phyloP scores from a whole-genome alignment of 2,797 vertebrate species.

The Clamator glandarius region DNA sequence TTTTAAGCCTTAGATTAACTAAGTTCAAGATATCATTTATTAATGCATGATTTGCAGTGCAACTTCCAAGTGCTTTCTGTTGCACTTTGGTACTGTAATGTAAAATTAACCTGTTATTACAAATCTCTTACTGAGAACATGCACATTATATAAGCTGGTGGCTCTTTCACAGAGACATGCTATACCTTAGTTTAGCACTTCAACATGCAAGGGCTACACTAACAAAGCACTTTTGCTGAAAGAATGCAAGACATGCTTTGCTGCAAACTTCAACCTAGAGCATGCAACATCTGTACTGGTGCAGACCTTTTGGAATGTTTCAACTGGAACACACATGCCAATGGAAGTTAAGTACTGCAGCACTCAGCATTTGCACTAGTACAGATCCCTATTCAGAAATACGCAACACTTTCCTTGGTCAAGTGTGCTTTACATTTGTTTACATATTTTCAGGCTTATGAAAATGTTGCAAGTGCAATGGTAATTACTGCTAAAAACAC shows the following conservation, averaged over 20 bases:
- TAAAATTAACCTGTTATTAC: constrained; percentile 11
- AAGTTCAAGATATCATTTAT: background rate
- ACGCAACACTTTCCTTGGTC: background rate
- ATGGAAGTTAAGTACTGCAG: background rate
- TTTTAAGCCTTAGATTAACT: background rate
- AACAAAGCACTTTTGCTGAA: constrained; percentile 55
- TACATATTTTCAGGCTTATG: background rate
- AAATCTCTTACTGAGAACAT: constrained; percentile 65
- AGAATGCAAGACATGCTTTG: constrained; percentile 78
- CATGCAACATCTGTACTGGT: constrained; percentile 74
- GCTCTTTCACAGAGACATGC: constrained; percentile 76
- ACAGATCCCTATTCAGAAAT: constrained; percentile 25
- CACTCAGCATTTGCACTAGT: constrained; percentile 1
- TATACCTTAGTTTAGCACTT: constrained; percentile 67
- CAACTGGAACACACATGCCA: constrained; percentile 44
- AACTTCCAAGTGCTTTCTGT: constrained; percentile 52
- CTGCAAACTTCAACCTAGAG: constrained; percentile 58
- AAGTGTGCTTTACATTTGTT: background rate
- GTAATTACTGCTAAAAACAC: background rate
- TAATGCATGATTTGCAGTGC: constrained; percentile 28
- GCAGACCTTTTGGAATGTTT: constrained; percentile 21
- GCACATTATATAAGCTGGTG: constrained; percentile 64
- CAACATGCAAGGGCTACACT: constrained; percentile 77
- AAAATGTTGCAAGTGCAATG: background rate
- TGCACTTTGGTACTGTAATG: constrained; percentile 48